phyloP scores from a whole-genome alignment of 2,113 vertebrate species.

The Atrichornis clamosus region DNA sequence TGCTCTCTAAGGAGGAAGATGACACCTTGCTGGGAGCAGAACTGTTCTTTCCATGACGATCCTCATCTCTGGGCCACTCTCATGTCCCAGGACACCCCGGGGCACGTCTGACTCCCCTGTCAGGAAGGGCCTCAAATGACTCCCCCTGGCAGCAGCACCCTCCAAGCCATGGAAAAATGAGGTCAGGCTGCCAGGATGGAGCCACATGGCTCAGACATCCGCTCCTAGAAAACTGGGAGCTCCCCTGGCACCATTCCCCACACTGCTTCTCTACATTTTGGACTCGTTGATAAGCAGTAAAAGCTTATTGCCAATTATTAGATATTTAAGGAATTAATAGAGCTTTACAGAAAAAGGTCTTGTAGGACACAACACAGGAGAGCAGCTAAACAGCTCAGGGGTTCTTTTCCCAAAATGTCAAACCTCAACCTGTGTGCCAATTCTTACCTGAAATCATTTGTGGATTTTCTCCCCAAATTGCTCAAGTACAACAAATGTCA shows the following conservation, averaged over 20 bases:
- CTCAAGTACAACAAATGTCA: rapidly evolving
- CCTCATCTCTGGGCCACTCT: too few species aligned
- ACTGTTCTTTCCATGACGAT: rapidly evolving
- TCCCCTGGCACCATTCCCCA: background rate
- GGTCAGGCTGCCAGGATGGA: background rate
- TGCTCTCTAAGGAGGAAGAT: background rate
- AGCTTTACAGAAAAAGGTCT: background rate
- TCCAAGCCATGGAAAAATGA: rapidly evolving
- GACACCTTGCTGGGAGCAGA: background rate
- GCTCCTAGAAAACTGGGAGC: background rate
- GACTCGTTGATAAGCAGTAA: background rate
- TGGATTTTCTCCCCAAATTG: background rate
- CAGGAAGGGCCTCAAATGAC: background rate
- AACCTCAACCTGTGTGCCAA: rapidly evolving
- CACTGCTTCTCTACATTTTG: background rate
- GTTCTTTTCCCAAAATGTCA: background rate
- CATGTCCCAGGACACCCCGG: background rate
- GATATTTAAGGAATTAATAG: background rate
- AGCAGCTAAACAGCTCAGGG: background rate
- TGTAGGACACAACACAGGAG: background rate
- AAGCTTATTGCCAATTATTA: background rate
- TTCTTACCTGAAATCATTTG: background rate
- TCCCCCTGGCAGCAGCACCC: background rate
- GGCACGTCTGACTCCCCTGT: rapidly evolving
- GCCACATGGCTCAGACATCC: rapidly evolving